A percentile compares a stretch with the other conserved stretches of the same genome.
Conservation (phyloP, 2,113 vertebrate genomes). For the Phasianus colchicus region DNA sequence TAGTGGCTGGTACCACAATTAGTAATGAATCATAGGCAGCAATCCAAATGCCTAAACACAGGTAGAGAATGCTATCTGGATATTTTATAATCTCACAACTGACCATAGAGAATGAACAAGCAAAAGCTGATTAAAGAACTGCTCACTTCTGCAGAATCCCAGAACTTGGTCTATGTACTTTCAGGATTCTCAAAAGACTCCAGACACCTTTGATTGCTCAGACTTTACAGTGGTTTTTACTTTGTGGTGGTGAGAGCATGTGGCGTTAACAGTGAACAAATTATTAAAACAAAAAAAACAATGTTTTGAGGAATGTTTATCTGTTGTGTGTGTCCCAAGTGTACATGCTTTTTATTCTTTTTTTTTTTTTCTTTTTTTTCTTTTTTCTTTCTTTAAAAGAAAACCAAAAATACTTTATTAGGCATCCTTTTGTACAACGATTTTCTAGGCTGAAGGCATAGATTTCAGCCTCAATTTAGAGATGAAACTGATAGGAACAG, state of each 20-base stretch:
- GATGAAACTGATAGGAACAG: neutral
- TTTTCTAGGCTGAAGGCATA: neutral
- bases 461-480: neutral
- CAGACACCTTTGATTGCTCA: neutral
- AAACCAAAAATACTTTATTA: neutral
- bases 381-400: neutral
- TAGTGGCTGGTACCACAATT: neutral
- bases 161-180: accelerated
- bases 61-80: neutral
- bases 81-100: neutral
- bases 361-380: too few species aligned
- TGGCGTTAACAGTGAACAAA: neutral
- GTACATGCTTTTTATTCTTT: neutral
- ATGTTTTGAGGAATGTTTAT: neutral
- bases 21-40: neutral
- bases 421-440: neutral
- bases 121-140: neutral
- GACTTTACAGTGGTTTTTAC: neutral
- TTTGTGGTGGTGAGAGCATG: neutral
- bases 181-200: neutral
- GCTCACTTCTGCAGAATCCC: neutral
- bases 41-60: neutral
- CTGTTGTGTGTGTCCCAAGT: neutral
- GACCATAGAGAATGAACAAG: neutral
- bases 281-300: neutral